Evolutionary conservation across 2,797 vertebrate species (phyloP).

Genomic region (Chelonia mydas): DNA sequence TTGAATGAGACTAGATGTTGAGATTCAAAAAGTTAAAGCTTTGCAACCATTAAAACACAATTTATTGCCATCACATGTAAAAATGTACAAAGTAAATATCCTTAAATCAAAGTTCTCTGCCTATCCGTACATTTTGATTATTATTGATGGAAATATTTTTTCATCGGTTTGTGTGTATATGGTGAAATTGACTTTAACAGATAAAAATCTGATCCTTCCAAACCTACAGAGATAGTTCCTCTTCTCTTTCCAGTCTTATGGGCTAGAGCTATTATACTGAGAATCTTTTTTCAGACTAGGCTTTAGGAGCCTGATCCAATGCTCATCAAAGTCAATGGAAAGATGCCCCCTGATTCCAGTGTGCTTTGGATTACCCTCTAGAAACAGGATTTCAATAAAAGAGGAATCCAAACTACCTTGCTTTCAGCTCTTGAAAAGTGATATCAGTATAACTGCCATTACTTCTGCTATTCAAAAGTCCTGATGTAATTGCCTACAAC

Average conservation of each 20-base stretch:
- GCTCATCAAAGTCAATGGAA: not conserved
- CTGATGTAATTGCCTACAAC: not conserved
- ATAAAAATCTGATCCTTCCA: not conserved
- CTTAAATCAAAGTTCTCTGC: not conserved
- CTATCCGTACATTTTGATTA: not conserved
- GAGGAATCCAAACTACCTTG: not conserved
- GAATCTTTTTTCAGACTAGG: not conserved
- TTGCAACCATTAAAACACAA: not conserved
- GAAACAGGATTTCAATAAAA: fast-evolving
- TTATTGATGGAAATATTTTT: not conserved
- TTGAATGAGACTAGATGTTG: not conserved
- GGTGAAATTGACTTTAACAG: not conserved
- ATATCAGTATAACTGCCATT: not conserved
- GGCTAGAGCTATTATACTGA: not conserved
- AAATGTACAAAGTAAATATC: not conserved
- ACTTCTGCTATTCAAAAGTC: not conserved
- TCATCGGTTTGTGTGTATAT: not conserved
- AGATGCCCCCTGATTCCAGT: not conserved
- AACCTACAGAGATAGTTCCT: not conserved
- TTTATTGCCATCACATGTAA: not conserved
- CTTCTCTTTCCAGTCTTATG: too few relatives aligned
- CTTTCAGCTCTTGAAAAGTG: not conserved
- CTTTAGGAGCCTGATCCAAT: not conserved
- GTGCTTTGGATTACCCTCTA: not conserved
- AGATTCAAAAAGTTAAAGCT: not conserved